Evolutionary conservation across 2,113 vertebrate genomes (phyloP).

Genomic region (Microtus oregoni): DNA sequence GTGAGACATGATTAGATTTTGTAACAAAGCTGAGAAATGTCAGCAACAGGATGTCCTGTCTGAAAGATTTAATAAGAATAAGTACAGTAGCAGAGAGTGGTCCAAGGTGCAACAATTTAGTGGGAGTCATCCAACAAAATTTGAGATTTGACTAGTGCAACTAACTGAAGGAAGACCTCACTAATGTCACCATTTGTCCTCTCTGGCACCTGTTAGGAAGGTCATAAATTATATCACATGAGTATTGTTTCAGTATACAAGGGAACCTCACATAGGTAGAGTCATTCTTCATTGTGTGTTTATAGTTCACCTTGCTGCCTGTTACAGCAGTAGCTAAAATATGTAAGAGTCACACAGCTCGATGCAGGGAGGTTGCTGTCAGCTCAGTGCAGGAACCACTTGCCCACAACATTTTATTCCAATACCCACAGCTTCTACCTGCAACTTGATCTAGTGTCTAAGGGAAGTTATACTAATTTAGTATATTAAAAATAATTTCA

Average conservation of each 20-base stretch:
- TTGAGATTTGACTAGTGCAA: neutral
- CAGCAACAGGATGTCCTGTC: neutral
- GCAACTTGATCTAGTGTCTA: neutral
- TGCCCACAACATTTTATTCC: accelerated
- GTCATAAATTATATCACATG: neutral
- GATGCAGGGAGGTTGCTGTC: neutral
- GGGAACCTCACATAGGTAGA: neutral
- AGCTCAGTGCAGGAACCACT: no score
- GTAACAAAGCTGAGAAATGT: neutral
- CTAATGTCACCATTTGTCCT: neutral
- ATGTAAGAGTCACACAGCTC: neutral
- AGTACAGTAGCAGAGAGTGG: neutral
- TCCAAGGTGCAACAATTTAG: neutral
- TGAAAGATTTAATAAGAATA: neutral
- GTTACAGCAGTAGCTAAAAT: neutral
- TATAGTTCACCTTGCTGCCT: neutral
- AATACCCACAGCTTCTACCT: neutral
- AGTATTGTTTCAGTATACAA: neutral
- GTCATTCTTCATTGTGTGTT: neutral
- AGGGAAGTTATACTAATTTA: neutral
- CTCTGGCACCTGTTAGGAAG: neutral
- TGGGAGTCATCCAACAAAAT: neutral
- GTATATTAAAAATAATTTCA: neutral
- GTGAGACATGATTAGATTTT: neutral
- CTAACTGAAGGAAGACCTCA: accelerated